Conservation (phyloP, 2,888 invertebrate genomes). For the Apotomis betuletana region DNA sequence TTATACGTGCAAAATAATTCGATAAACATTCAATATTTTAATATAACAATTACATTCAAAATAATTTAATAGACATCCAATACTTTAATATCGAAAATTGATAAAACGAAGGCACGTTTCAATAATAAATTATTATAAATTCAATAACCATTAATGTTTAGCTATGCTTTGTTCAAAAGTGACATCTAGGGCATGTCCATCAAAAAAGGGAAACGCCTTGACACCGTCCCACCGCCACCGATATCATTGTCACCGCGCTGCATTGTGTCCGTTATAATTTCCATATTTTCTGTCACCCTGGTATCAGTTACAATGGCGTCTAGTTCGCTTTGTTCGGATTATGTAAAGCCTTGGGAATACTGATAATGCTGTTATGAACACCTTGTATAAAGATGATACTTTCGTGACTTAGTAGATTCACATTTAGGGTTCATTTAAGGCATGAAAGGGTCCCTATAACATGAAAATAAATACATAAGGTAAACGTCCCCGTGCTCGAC, state of each 20-base stretch:
- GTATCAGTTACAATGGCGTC: conserved; percentile 33
- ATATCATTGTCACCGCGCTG: conserved; percentile 59
- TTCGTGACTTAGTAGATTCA: no score
- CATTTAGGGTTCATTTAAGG: no score
- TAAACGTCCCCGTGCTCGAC: no score
- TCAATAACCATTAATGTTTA: no score
- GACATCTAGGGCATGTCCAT: conserved; percentile 56
- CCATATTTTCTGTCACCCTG: conserved; percentile 46
- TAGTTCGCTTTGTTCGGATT: conserved; percentile 28
- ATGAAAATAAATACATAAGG: no score
- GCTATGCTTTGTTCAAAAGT: conserved; percentile 42
- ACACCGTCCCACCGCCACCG: conserved; percentile 56
- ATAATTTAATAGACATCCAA: background rate
- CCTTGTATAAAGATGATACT: background rate
- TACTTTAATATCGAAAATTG: background rate
- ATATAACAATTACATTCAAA: background rate
- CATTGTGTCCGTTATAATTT: conserved; percentile 56
- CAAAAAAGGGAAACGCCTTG: conserved; percentile 71
- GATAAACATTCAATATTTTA: no score
- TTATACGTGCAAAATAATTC: no score
- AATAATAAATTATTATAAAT: background rate
- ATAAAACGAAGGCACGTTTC: background rate
- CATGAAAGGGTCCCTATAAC: no score
- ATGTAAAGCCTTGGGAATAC: conserved; percentile 18
- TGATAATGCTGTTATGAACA: background rate